A percentile compares a stretch with the other conserved stretches of the same genome.
phyloP scores from a whole-genome alignment of 2,797 vertebrate genomes.

The Hydrocynus forskahlii region DNA sequence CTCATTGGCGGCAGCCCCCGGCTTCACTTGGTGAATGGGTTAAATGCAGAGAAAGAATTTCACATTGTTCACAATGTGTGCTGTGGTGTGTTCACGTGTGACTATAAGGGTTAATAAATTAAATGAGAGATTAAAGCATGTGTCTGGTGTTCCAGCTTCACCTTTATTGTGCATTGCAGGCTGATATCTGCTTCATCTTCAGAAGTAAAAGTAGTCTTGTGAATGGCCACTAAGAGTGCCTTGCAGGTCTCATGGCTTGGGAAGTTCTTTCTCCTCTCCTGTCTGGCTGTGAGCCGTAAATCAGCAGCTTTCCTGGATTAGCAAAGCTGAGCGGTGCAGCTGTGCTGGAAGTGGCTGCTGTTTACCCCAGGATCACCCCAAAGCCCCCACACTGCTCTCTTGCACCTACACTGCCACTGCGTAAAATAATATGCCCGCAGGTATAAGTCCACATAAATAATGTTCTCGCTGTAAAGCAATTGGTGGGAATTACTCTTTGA shows the following conservation, averaged over 20 bases:
- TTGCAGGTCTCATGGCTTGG: slow-evolving; percentile 56
- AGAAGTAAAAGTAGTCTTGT: neutral
- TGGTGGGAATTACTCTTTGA: slow-evolving; percentile 15
- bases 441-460: slow-evolving; percentile 6
- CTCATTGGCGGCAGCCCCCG: too few species aligned
- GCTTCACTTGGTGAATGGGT: too few species aligned
- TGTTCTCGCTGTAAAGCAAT: neutral
- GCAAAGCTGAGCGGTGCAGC: slow-evolving; percentile 76
- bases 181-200: neutral
- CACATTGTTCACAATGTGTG: too few species aligned
- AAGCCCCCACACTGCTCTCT: slow-evolving; percentile 33
- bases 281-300: slow-evolving; percentile 66
- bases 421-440: slow-evolving; percentile 8
- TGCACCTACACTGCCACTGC: slow-evolving; percentile 58
- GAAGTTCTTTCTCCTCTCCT: slow-evolving; percentile 65
- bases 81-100: too few species aligned
- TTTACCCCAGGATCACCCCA: slow-evolving; percentile 70
- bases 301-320: slow-evolving; percentile 77
- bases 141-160: too few species aligned
- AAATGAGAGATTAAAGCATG: too few species aligned
- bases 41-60: too few species aligned
- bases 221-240: slow-evolving; percentile 38
- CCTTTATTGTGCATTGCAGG: too few species aligned
- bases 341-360: slow-evolving; percentile 78
- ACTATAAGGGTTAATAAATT: too few species aligned